Percentiles rank a stretch among this genome's conserved stretches.
Conservation (phyloP, 2,113 vertebrate species). For the Desmodus rotundus region DNA sequence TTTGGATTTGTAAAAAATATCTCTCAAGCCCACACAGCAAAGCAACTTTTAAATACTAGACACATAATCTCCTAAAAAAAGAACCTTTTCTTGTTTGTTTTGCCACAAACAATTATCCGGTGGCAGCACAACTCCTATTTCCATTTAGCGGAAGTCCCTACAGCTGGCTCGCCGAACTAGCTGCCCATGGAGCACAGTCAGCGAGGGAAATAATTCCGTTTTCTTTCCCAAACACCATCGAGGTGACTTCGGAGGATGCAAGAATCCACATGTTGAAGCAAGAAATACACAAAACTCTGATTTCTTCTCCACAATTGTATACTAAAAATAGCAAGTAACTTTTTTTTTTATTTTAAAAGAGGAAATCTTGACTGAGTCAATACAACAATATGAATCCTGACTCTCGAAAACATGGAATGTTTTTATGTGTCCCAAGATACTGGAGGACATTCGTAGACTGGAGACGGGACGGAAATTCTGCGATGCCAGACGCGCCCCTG, state of each 20-base stretch:
- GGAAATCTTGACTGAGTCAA: background rate
- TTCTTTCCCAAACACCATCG: background rate
- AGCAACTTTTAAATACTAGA: background rate
- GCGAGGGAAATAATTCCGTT: background rate
- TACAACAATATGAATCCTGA: background rate
- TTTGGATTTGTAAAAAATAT: background rate
- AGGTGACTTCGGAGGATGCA: background rate
- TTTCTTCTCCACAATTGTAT: background rate
- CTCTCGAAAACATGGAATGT: background rate
- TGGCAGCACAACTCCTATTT: background rate
- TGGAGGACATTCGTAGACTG: background rate
- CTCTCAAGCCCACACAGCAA: background rate
- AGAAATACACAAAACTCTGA: background rate
- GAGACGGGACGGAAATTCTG: background rate
- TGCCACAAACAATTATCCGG: background rate
- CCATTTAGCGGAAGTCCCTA: background rate
- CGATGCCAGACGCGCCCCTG: background rate
- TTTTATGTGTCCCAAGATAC: background rate
- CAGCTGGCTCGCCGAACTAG: background rate
- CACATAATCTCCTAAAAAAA: background rate
- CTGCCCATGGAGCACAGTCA: background rate
- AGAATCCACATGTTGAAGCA: background rate
- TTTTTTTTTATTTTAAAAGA: background rate
- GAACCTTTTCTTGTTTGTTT: background rate
- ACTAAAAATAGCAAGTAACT: background rate